A percentile compares a stretch with the other conserved stretches of the same genome.
phyloP scores from a whole-genome alignment of 1,140 invertebrate genomes.

The Centruroides vittatus region DNA sequence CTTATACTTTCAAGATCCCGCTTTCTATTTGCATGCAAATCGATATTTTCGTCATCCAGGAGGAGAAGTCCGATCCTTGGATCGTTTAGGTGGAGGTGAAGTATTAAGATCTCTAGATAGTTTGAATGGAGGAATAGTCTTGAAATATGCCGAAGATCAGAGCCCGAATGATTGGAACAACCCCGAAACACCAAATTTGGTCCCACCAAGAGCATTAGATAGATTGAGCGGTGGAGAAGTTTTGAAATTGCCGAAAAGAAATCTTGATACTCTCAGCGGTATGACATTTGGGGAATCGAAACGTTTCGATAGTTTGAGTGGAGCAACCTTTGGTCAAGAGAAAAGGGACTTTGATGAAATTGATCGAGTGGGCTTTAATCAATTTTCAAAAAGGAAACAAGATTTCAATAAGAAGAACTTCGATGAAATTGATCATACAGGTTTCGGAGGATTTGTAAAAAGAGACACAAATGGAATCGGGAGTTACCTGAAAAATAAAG shows the following conservation, averaged over 20 bases:
- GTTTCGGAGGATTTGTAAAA: background rate
- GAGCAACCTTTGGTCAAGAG: constrained; percentile 26
- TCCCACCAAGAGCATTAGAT: background rate
- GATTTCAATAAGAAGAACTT: constrained; percentile 38
- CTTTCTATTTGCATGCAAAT: too few species aligned
- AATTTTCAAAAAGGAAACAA: constrained; percentile 37
- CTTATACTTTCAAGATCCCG: too few species aligned
- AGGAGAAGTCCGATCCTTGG: background rate
- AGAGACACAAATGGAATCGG: background rate
- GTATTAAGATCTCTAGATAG: constrained; percentile 5
- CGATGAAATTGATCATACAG: constrained; percentile 36
- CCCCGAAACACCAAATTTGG: too few species aligned
- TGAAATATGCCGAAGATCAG: too few species aligned
- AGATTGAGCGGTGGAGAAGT: constrained; percentile 1
- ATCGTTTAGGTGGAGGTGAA: constrained; percentile 7
- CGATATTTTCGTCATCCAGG: too few species aligned
- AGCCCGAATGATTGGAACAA: too few species aligned
- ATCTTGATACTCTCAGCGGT: constrained; percentile 6
- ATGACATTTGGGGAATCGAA: constrained; percentile 13
- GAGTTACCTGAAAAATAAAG: too few species aligned
- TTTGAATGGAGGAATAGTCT: background rate
- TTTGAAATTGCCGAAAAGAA: constrained; percentile 3
- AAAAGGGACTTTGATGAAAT: constrained; percentile 47
- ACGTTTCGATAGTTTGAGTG: constrained; percentile 9
- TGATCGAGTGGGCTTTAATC: constrained; percentile 41